Evolutionary conservation across 1,140 invertebrate species (phyloP).

Genomic region (Drosophila dunni): DNA sequence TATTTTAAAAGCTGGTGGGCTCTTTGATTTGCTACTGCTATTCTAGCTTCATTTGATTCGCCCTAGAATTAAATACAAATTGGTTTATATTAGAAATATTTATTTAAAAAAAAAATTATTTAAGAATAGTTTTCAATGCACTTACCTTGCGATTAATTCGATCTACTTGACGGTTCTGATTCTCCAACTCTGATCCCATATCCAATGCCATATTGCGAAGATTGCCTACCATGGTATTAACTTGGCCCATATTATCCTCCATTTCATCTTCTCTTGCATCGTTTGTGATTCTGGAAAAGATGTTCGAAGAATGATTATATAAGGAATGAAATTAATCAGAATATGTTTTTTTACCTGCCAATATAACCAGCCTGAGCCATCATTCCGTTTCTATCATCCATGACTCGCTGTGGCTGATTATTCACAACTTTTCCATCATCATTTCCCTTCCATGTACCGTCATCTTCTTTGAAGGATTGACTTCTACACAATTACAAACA

Average conservation of each 20-base stretch:
- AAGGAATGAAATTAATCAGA: not conserved
- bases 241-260: constrained; percentile 97
- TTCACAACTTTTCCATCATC: constrained; percentile 99
- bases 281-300: constrained; percentile 89
- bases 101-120: no score
- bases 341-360: constrained; percentile 87
- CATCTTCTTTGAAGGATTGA: constrained; percentile 97
- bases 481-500: constrained; percentile 53
- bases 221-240: constrained; percentile 98
- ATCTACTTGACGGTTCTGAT: constrained; percentile 98
- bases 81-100: no score
- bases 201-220: constrained; percentile 99
- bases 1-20: constrained; percentile 93
- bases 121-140: not conserved
- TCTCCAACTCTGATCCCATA: constrained; percentile 98
- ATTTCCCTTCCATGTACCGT: constrained; percentile 99
- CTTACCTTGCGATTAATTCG: constrained; percentile 98
- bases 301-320: no score
- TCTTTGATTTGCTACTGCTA: constrained; percentile 93
- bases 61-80: constrained; percentile 84
- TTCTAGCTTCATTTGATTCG: constrained; percentile 91
- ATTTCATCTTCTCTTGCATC: constrained; percentile 95
- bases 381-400: constrained; percentile 97
- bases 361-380: constrained; percentile 96
- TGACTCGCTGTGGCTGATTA: constrained; percentile 98